Base-by-base conservation (phyloP, 2,113 vertebrate species). In the Peromyscus californicus region DNA sequence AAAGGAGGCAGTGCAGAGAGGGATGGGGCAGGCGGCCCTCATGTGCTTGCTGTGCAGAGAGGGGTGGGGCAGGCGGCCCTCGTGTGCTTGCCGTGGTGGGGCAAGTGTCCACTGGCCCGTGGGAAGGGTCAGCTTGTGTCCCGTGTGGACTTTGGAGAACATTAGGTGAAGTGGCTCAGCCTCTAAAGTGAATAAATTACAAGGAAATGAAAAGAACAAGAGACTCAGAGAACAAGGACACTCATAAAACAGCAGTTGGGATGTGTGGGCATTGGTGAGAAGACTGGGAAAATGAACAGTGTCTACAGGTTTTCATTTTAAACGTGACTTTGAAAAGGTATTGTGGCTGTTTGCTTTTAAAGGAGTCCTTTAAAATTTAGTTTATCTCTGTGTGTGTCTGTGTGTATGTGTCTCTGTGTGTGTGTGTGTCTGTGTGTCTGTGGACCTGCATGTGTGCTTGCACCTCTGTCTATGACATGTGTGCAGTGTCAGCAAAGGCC, bases 161-260 rank as follows among this genome's bases (percentile, higher is more conserved):
- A 63, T 10, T 3, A 82, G 80, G 45, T 85, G 33, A 89, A 31
- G 65, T 91, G 48, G 69, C 36, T 51, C 19, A 5, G 7, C 91
- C 80, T 88, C 61, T 79, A 95, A 31, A 88, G 8, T 65, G 96
- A 90, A 59, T 69, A 79, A 72, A 95, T 59, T 10, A 65, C 59
- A 84, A 84, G 57, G n/a, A 29, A 63, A 63, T 87, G 39, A 65
- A 90, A 94, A 76, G 26, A 15, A 84, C 24, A 89, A 54, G 54
- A 33, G 82, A 78, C n/a, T n/a, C 42, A 17, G 10, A n/a, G 26
- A 24, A 84, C 36, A 88, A 57, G 54, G 31, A 82, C 63, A 42
- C 7, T 83, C 51, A 39, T 59, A 12, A 92, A 63, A 83, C 36
- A 79, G 33, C 84, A 92, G 26, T 61, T 78, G 48, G 17, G 85